Percentiles rank a stretch among this genome's conserved stretches.
Evolutionary conservation across 2,888 invertebrate species (phyloP).

Genomic region (Agrotis clavis): DNA sequence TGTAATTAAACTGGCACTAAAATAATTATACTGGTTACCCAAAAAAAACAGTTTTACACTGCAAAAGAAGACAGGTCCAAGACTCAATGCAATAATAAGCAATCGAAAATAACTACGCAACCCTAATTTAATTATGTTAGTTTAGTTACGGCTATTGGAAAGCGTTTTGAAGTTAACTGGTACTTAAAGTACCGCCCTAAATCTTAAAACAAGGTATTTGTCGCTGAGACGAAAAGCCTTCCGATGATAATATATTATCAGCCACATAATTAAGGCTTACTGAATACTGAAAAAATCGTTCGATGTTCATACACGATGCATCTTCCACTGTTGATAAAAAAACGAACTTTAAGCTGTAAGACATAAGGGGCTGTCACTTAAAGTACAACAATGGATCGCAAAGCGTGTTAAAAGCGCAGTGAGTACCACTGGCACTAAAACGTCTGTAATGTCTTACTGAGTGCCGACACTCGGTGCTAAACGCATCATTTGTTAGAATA

Average conservation of each 20-base stretch:
- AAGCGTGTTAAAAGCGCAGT: slow-evolving; percentile 40
- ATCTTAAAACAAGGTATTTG: background rate
- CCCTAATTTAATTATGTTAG: too few relatives aligned
- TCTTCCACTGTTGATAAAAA: background rate
- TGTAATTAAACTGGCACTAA: background rate
- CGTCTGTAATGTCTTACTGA: slow-evolving; percentile 38
- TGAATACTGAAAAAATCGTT: too few relatives aligned
- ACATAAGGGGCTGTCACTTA: slow-evolving; percentile 20
- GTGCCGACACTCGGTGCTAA: slow-evolving; percentile 32
- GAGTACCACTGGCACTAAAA: slow-evolving; percentile 41
- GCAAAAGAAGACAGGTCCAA: background rate
- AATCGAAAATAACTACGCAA: background rate
- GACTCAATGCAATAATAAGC: background rate
- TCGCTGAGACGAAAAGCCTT: background rate
- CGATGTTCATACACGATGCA: background rate
- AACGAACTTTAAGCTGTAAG: background rate
- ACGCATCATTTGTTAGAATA: slow-evolving; percentile 39
- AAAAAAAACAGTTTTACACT: background rate
- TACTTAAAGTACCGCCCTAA: background rate
- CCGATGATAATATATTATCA: background rate
- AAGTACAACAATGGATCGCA: slow-evolving; percentile 32
- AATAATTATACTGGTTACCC: background rate
- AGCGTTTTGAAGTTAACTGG: background rate
- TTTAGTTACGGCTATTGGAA: too few relatives aligned
- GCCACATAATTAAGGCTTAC: background rate